Base-by-base conservation (phyloP, 2,888 invertebrate genomes). In the Sericinus montela region DNA sequence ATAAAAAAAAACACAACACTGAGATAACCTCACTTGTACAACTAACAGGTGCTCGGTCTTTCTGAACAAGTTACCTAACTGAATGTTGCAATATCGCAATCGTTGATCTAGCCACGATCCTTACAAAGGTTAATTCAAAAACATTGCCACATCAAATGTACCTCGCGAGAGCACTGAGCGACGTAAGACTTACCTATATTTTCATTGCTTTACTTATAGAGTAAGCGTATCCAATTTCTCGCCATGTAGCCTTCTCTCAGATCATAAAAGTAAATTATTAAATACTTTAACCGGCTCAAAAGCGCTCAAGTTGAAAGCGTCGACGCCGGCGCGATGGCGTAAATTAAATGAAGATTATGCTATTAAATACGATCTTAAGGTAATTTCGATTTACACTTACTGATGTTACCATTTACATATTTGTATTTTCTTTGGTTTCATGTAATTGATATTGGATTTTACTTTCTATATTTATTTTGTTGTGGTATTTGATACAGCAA, bases 181-280 rank as follows among this genome's bases (percentile, higher is more conserved):
- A 3, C 43, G 13, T 43, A 25, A 44, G 34, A 40, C 29, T 41
- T 36, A 40, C 29, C 44, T 36, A 40, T 41, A 32, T 42, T 35
- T 48, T 48, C 46, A 25, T 30, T 40, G 15, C 43, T 29, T 37
- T 5, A 16, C 38, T 16, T 25, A 46, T 32, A 37, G 19, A 11
- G 43, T 55, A 40, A 32, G 13, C 57, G 56, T 69, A 57, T 62
- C 56, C 59, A 67, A 69, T 68, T 64, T 58, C 57, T 56, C 59
- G 54, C 57, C 59, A 56, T 55, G 57, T 64, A 66, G 72, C 72
- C 62, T 65, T 48, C 59, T 62, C 53, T 48, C 64, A 61, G 60
- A 61, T 67, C 67, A 60, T 75, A 73, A 75, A 72, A 70, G 61
- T 69, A 65, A 72, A 70, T 69, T 69, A 71, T 63, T 60, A 56